Conservation (phyloP, 2,888 invertebrate genomes). For the Spatulosminthurus flaviceps region DNA sequence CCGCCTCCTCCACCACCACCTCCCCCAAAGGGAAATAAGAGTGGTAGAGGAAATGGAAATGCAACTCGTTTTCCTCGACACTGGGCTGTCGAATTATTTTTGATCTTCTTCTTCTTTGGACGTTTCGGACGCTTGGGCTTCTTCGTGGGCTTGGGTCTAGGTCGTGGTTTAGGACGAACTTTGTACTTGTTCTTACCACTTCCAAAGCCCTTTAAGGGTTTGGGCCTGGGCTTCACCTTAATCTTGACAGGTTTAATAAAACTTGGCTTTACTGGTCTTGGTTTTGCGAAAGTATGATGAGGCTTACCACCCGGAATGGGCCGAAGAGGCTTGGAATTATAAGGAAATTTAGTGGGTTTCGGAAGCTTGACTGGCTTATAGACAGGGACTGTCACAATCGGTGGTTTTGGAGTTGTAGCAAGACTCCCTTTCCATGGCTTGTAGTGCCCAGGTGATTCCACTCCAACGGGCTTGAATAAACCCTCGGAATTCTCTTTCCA, state of each 20-base stretch:
- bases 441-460: slow-evolving; percentile 28
- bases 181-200: slow-evolving; percentile 36
- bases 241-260: slow-evolving; percentile 22
- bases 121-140: slow-evolving; percentile 31
- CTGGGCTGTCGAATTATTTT: slow-evolving; percentile 25
- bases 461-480: slow-evolving; percentile 28
- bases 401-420: slow-evolving; percentile 25
- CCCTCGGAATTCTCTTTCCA: slow-evolving; percentile 33
- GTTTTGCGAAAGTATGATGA: slow-evolving; percentile 3
- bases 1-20: slow-evolving; percentile 55
- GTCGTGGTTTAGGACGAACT: slow-evolving; percentile 43
- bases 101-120: slow-evolving; percentile 20
- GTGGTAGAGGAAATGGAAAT: slow-evolving; percentile 56
- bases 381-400: slow-evolving; percentile 39
- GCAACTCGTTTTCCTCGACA: slow-evolving; percentile 50
- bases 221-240: slow-evolving; percentile 44
- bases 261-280: slow-evolving; percentile 34
- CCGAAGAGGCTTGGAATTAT: slow-evolving; percentile 27
- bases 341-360: slow-evolving; percentile 35
- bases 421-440: slow-evolving; percentile 27
- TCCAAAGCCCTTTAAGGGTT: slow-evolving; percentile 37
- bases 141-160: slow-evolving; percentile 41
- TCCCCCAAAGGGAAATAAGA: slow-evolving; percentile 62
- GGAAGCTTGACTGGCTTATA: slow-evolving; percentile 44
- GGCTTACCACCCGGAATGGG: slow-evolving; percentile 30